phyloP scores from a whole-genome alignment of 2,888 invertebrate species.

The Serrognathus titanus region DNA sequence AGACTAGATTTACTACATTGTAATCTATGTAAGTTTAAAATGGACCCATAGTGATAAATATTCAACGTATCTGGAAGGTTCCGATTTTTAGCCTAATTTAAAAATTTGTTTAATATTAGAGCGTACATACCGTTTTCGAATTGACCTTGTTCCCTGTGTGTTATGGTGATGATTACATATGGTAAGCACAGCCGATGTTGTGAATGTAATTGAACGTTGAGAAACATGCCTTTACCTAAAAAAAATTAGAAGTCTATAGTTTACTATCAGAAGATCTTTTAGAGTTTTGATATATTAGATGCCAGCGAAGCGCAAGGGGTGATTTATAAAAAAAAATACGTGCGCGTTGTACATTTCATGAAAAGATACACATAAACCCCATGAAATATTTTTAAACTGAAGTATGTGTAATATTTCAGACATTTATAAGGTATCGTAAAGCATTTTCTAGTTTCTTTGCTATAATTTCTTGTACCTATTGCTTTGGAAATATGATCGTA shows the following conservation, averaged over 20 bases:
- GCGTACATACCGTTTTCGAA: too few species aligned
- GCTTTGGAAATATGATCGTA: not conserved
- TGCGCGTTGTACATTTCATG: constrained; percentile 10
- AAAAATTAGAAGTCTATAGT: not conserved
- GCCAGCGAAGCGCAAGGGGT: not conserved
- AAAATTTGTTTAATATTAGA: too few species aligned
- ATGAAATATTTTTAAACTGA: constrained; percentile 15
- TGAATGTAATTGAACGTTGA: not conserved
- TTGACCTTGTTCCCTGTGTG: too few species aligned
- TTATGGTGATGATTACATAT: not conserved
- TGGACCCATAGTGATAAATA: constrained; percentile 43
- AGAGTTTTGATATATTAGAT: not conserved
- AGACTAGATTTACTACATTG: constrained; percentile 43
- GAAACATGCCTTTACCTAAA: not conserved
- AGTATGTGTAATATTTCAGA: constrained; percentile 18
- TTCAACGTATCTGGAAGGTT: not conserved
- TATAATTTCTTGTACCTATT: not conserved
- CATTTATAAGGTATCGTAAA: not conserved
- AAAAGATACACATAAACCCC: constrained; percentile 12
- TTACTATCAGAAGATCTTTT: not conserved
- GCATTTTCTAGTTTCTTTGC: constrained; percentile 1
- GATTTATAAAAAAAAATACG: not conserved
- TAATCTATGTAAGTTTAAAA: constrained; percentile 46
- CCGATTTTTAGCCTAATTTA: constrained; percentile 1
- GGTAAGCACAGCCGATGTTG: not conserved